Conservation (phyloP, 2,113 vertebrate genomes). For the Elaphurus davidianus region DNA sequence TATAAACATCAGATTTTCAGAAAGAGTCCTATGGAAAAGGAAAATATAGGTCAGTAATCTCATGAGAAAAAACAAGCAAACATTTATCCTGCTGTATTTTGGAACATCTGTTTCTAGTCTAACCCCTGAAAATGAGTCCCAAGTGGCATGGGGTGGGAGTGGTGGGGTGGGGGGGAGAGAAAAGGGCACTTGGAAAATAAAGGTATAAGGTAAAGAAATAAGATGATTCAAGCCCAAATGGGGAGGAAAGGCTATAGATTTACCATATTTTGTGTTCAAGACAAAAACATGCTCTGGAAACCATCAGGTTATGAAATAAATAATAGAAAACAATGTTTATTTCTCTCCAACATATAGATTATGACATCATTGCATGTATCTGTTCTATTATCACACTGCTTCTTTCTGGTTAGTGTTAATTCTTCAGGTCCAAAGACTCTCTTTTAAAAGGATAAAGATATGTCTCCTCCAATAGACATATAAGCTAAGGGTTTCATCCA, state of each 20-base stretch:
- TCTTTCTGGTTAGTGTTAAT: neutral
- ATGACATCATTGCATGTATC: neutral
- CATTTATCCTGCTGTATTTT: neutral
- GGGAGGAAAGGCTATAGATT: neutral
- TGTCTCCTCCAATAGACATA: neutral
- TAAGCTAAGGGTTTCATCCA: neutral
- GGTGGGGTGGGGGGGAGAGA: rapidly evolving
- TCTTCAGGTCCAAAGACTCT: neutral
- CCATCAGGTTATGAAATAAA: neutral
- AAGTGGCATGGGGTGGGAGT: neutral
- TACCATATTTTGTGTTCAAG: neutral
- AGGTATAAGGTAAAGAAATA: neutral
- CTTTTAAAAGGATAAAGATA: neutral
- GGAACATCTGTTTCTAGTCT: neutral
- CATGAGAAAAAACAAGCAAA: neutral
- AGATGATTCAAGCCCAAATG: neutral
- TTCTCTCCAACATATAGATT: neutral
- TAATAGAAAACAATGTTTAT: neutral
- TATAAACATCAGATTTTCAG: neutral
- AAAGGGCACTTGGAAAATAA: neutral
- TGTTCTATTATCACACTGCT: neutral
- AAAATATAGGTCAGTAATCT: neutral
- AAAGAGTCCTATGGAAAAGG: neutral
- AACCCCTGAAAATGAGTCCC: neutral
- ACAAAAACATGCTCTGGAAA: neutral